Evolutionary conservation across 35 echinoderm and acorn worm genomes (phyloP), one percentile per base, ranked within the genome.

Genomic region (Stichopus chloronotus): DNA sequence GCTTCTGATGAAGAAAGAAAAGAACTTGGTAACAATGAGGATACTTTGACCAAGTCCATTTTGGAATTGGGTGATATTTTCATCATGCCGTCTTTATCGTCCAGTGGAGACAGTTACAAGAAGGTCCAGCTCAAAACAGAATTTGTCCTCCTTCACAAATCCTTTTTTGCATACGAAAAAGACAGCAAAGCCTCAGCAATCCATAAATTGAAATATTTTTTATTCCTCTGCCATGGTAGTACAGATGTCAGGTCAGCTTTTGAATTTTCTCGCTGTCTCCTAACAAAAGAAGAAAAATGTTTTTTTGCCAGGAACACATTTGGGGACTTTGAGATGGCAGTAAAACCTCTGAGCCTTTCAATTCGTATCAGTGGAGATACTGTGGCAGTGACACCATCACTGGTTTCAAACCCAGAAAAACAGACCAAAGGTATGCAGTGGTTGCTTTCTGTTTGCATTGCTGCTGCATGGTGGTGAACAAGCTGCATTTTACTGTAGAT

Each of bases 121-220:
- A 74, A 20, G 1, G 19, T 74, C 19, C 17, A 20, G 7, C 22
- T 74, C 4, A 74, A 74, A 74, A 16, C 69, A 74, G 69, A n/a
- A 74, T 20, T 74, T 74, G 69, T 20, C 22, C 6, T 19, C 17
- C 69, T 7, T 20, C 82, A 85, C n/a, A 4, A n/a, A 21, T 85
- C 82, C n/a, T 85, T 85, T 11, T 85, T 85, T 23, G 24, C 8
- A 58, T 58, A 14, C 58, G 82, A 85, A 85, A 58, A 59, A 5
- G 82, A 85, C 58, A n/a, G 5, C 5, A 6, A 85, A 53, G 55
- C 20, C 7, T 85, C 82, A 8, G 82, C 82, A 56, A 22, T 85
- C 20, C 56, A 85, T 58, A 85, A 85, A 23, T 53, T 85, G 55
- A 85, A 85, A 85, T 85, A 85, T 85, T 85, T 85, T 55, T 53